phyloP scores from a whole-genome alignment of 2,113 vertebrate species.

The Epinephelus cyanopodus region DNA sequence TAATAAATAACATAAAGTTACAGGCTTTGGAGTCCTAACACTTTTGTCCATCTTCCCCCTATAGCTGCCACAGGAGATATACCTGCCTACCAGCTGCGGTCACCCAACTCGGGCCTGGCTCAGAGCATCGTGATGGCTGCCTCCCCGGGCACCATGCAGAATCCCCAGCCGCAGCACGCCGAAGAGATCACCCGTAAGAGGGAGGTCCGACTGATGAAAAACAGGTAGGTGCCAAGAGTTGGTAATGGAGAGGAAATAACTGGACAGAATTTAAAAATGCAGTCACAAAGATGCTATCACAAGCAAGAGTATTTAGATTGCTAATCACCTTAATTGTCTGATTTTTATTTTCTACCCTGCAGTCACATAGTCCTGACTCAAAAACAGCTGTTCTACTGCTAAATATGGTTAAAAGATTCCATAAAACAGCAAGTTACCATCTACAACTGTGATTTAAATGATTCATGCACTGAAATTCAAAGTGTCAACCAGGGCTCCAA shows the following conservation, averaged over 20 bases:
- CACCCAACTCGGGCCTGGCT: constrained; percentile 89
- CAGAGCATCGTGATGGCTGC: constrained; percentile 94
- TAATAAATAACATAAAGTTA: not conserved
- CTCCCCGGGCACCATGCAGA: constrained; percentile 89
- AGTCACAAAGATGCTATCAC: not conserved
- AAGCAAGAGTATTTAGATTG: not conserved
- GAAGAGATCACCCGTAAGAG: constrained; percentile 96
- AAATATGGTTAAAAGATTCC: not conserved
- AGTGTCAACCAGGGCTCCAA: not conserved
- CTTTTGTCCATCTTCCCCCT: not conserved
- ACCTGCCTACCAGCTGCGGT: constrained; percentile 94
- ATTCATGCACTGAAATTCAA: not conserved
- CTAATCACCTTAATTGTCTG: not conserved
- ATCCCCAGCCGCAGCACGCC: constrained; percentile 86
- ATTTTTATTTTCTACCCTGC: not conserved
- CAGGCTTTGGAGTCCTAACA: not conserved
- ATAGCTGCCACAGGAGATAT: constrained; percentile 95
- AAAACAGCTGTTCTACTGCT: not conserved
- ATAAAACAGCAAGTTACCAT: not conserved
- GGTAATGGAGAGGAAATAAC: not conserved
- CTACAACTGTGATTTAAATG: not conserved
- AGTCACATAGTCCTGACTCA: not conserved
- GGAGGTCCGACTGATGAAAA: constrained; percentile 95
- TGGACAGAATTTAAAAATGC: not conserved
- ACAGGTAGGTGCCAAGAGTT: constrained; percentile 83